Conservation (phyloP, 2,113 vertebrate species). For the Athene cunicularia region DNA sequence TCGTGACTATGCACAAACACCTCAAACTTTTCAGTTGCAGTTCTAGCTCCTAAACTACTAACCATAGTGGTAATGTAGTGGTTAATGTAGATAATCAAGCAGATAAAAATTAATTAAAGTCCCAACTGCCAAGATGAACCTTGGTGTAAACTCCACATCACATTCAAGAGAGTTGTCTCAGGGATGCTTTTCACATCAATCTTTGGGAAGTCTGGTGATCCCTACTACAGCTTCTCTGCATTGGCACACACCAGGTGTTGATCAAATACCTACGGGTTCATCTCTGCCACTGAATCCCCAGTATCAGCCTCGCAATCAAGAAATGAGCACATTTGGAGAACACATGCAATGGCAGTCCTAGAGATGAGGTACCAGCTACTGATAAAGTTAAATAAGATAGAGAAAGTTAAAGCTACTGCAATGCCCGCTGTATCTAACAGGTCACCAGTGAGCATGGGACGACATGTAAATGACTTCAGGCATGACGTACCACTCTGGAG, state of each 20-base stretch:
- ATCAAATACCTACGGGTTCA: neutral
- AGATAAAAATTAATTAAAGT: neutral
- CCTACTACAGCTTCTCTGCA: neutral
- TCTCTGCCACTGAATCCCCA: neutral
- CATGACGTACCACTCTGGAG: rapidly evolving
- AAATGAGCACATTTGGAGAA: neutral
- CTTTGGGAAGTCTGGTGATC: neutral
- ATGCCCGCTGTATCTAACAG: rapidly evolving
- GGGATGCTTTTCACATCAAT: neutral
- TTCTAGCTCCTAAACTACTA: neutral
- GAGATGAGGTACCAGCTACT: neutral
- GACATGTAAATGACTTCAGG: neutral
- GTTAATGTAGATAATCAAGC: neutral
- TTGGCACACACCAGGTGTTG: neutral
- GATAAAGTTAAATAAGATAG: rapidly evolving
- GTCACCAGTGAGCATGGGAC: neutral
- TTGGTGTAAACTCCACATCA: neutral
- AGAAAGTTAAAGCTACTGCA: neutral
- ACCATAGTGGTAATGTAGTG: neutral
- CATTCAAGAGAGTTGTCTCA: neutral
- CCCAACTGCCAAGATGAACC: neutral
- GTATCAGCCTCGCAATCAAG: neutral
- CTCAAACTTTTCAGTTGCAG: neutral
- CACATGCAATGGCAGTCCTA: rapidly evolving
- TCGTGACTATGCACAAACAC: neutral